A percentile compares a stretch with the other conserved stretches of the same genome.
These are phyloP conservation scores for Gymnoscopelus microlampas DNA, from an alignment of 2,797 vertebrate species.

Conservation along the genomic window DNA sequence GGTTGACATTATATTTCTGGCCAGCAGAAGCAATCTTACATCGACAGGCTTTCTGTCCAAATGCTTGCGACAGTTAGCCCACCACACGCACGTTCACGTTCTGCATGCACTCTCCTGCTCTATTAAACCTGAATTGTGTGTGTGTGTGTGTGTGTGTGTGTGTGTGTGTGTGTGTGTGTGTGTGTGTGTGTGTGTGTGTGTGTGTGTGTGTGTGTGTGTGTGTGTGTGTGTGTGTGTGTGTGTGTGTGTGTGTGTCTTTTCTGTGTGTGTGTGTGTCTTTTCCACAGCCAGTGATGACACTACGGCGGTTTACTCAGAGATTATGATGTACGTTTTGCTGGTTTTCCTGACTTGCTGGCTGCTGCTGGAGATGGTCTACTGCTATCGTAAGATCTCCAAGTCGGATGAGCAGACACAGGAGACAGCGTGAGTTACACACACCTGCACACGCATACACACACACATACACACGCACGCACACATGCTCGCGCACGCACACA, in stretches of 20 bases:
- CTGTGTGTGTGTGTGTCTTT: constrained; percentile 47
- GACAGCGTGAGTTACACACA: constrained; percentile 86
- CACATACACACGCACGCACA: constrained; percentile 2
- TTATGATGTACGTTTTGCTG: constrained; percentile 98
- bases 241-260: not conserved
- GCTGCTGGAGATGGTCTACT: constrained; percentile 96
- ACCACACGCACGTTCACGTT: constrained; percentile 8
- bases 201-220: constrained; percentile 1
- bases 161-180: constrained; percentile 4
- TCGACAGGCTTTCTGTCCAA: constrained; percentile 10
- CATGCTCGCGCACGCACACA: constrained; percentile 4
- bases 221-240: constrained; percentile 8
- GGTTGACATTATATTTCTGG: constrained; percentile 18
- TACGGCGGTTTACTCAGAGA: constrained; percentile 91
- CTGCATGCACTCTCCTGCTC: constrained; percentile 17
- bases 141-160: not conserved
- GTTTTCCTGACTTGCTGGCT: constrained; percentile 96
- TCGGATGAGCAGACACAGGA: constrained; percentile 91
- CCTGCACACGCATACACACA: constrained; percentile 8
- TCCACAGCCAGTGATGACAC: constrained; percentile 83
- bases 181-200: not conserved
- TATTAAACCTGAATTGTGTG: not conserved
- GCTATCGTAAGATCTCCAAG: constrained; percentile 97
- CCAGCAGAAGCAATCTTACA: constrained; percentile 26
- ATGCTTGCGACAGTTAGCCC: not conserved